Percentiles rank a stretch among this genome's conserved stretches.
Conservation (phyloP, 2,797 vertebrate species). For the Heterohyrax brucei region DNA sequence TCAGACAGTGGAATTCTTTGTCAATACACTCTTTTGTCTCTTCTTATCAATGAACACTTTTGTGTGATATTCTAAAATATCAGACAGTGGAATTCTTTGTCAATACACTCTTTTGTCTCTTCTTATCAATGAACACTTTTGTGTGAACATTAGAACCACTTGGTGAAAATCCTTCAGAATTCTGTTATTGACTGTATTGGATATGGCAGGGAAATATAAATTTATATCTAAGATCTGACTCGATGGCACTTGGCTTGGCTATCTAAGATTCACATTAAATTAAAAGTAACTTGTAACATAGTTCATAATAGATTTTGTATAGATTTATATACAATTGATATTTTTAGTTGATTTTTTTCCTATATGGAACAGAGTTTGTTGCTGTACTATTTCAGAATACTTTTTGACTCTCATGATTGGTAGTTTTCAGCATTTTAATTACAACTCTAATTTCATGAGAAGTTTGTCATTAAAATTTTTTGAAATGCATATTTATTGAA, state of each 20-base stretch:
- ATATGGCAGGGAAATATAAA: background rate
- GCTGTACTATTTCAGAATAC: background rate
- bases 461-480: background rate
- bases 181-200: background rate
- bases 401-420: background rate
- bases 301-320: background rate
- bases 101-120: background rate
- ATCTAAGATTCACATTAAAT: background rate
- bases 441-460: background rate
- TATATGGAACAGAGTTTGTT: background rate
- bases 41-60: background rate
- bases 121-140: background rate
- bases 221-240: background rate
- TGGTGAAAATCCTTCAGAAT: background rate
- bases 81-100: background rate
- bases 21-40: background rate
- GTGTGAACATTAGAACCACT: background rate
- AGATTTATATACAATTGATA: background rate
- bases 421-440: background rate
- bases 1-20: background rate
- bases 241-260: no score
- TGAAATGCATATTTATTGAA: background rate
- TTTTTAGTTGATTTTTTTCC: background rate
- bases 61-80: background rate
- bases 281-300: background rate